A percentile compares a stretch with the other conserved stretches of the same genome.
Evolutionary conservation across 37 sponge, comb jelly and placozoan genomes (phyloP).

Genomic region (Petrosia ficiformis): DNA sequence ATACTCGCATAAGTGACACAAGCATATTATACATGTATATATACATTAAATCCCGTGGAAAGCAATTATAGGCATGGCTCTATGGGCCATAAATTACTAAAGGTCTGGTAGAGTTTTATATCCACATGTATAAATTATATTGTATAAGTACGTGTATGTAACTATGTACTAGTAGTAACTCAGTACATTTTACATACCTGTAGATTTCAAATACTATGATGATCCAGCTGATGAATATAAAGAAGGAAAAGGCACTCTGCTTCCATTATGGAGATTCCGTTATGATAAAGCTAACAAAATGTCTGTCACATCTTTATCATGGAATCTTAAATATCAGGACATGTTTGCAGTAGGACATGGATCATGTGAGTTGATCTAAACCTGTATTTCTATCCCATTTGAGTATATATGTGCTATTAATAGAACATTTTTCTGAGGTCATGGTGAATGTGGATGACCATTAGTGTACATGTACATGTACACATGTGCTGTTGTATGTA

Average conservation of each 20-base stretch:
- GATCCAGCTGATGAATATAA: slow-evolving; percentile 89
- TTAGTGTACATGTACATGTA: too few species aligned
- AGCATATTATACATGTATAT: too few species aligned
- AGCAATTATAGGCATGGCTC: too few species aligned
- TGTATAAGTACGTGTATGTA: not conserved
- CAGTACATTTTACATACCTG: not conserved
- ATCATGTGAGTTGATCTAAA: slow-evolving; percentile 67
- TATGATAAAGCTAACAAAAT: slow-evolving; percentile 85
- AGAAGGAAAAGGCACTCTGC: slow-evolving; percentile 73
- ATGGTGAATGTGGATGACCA: too few species aligned
- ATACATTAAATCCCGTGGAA: too few species aligned
- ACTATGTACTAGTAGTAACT: not conserved
- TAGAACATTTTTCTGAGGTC: too few species aligned
- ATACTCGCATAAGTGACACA: too few species aligned
- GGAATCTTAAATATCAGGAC: slow-evolving; percentile 90
- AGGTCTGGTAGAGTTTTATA: slow-evolving; percentile 14
- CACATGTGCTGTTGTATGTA: too few species aligned
- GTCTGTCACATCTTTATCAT: slow-evolving; percentile 85
- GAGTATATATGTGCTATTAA: not conserved
- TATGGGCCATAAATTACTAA: too few species aligned
- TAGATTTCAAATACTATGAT: slow-evolving; percentile 98
- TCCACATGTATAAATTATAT: too few species aligned
- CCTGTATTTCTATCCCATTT: not conserved
- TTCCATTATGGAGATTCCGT: slow-evolving; percentile 93
- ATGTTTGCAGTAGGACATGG: slow-evolving; percentile 95